phyloP scores from a whole-genome alignment of 2,888 invertebrate genomes.

The Ceratothoa steindachneri region DNA sequence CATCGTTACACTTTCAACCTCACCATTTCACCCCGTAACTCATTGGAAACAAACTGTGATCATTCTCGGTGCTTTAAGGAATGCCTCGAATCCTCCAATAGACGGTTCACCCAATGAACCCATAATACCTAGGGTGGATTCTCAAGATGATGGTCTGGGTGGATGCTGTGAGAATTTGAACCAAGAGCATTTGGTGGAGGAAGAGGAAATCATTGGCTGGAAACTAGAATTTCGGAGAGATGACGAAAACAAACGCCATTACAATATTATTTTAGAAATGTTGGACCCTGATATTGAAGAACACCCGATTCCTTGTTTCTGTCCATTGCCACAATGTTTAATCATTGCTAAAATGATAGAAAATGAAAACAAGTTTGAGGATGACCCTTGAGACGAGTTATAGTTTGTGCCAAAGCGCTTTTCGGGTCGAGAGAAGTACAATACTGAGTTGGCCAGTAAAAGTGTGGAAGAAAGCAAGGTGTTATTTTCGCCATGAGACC shows the following conservation, averaged over 20 bases:
- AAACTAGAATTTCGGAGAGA: constrained; percentile 63
- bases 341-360: constrained; percentile 44
- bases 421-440: too few relatives aligned
- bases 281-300: constrained; percentile 66
- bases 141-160: not conserved
- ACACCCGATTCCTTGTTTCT: constrained; percentile 73
- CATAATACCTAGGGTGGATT: not conserved
- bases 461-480: too few relatives aligned
- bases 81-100: not conserved
- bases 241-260: constrained; percentile 59
- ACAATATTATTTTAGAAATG: constrained; percentile 67
- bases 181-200: constrained; percentile 61
- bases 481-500: too few relatives aligned
- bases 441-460: too few relatives aligned
- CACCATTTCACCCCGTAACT: constrained; percentile 60
- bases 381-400: too few relatives aligned
- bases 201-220: constrained; percentile 55
- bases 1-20: constrained; percentile 58
- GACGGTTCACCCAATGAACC: not conserved
- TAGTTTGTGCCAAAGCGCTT: too few relatives aligned
- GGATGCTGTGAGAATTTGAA: not conserved
- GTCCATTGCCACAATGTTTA: constrained; percentile 53
- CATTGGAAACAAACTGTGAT: constrained; percentile 75
- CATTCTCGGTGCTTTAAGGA: constrained; percentile 57
- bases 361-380: constrained; percentile 18